Conservation (phyloP, 1,140 invertebrate species). For the Leptinotarsa defecta region DNA sequence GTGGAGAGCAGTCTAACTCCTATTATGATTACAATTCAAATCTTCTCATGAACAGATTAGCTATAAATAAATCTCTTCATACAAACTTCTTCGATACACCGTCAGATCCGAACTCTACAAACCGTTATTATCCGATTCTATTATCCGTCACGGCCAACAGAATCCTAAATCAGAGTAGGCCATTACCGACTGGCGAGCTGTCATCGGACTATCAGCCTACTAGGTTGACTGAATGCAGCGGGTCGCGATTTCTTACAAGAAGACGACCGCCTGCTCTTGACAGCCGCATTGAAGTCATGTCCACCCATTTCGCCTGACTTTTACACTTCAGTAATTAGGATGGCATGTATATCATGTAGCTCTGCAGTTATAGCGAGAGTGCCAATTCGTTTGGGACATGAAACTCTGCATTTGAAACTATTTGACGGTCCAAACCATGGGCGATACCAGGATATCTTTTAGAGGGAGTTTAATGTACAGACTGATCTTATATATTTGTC, state of each 20-base stretch:
- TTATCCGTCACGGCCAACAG: conserved; percentile 21
- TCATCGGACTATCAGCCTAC: conserved; percentile 31
- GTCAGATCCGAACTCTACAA: background rate
- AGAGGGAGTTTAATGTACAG: too few relatives aligned
- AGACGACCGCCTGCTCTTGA: conserved; percentile 39
- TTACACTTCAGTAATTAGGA: conserved; percentile 39
- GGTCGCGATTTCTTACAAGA: conserved; percentile 44
- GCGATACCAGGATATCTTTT: too few relatives aligned
- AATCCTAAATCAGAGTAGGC: conserved; percentile 14
- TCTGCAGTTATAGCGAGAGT: background rate
- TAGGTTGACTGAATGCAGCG: conserved; percentile 44
- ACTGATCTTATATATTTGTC: too few relatives aligned
- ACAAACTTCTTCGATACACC: background rate
- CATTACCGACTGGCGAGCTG: conserved; percentile 40
- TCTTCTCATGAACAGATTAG: too few relatives aligned
- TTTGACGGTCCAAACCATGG: too few relatives aligned
- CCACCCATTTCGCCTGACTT: conserved; percentile 26
- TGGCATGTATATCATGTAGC: conserved; percentile 30
- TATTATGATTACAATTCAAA: too few relatives aligned
- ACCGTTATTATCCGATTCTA: conserved; percentile 16
- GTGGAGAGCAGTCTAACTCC: too few relatives aligned
- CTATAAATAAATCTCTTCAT: background rate
- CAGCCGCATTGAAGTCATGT: conserved; percentile 42
- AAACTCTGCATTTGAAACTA: too few relatives aligned
- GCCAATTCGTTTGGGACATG: too few relatives aligned